Evolutionary conservation across 2,797 vertebrate species (phyloP).

Genomic region (Meda fulgida): DNA sequence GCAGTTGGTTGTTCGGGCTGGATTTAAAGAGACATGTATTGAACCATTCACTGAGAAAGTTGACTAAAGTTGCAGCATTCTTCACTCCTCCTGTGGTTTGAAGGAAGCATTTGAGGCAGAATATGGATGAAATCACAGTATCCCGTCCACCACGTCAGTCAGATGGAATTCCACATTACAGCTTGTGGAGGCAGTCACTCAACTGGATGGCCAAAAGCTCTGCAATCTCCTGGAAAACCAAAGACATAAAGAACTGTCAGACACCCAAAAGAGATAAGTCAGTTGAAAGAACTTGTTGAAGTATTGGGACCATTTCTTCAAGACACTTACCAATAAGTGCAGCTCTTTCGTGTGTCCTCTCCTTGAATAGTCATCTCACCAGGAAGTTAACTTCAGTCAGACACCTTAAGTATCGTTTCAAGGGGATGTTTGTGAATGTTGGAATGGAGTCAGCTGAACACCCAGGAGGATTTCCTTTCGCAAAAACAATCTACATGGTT

Average conservation of each 20-base stretch:
- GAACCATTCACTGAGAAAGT: conserved; percentile 31
- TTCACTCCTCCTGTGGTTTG: conserved; percentile 21
- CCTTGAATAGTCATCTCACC: conserved; percentile 46
- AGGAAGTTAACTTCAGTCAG: conserved; percentile 33
- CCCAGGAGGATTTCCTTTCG: conserved; percentile 24
- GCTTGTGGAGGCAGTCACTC: conserved; percentile 43
- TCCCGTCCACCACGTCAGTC: conserved; percentile 2
- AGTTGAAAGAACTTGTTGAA: conserved; percentile 47
- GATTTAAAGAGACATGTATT: conserved; percentile 39
- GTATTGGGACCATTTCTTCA: conserved; percentile 20
- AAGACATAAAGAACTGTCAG: conserved; percentile 40
- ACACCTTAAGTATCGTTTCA: conserved; percentile 27
- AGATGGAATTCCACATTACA: conserved; percentile 34
- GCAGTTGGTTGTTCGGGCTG: conserved; percentile 42
- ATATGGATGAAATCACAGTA: conserved; percentile 32
- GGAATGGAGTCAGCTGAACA: conserved; percentile 35
- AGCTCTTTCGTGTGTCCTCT: conserved; percentile 39
- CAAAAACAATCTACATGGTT: conserved; percentile 35
- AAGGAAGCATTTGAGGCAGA: conserved; percentile 48
- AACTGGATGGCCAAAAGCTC: conserved; percentile 23
- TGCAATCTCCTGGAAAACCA: conserved; percentile 31
- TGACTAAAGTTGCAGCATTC: conserved; percentile 33
- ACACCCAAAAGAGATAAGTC: conserved; percentile 44
- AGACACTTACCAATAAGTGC: conserved; percentile 31
- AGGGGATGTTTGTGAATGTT: conserved; percentile 43